Evolutionary conservation across 92 coral and sea anemone genomes (phyloP), one percentile per base, ranked within the genome.

Genomic region (Porites divaricata): DNA sequence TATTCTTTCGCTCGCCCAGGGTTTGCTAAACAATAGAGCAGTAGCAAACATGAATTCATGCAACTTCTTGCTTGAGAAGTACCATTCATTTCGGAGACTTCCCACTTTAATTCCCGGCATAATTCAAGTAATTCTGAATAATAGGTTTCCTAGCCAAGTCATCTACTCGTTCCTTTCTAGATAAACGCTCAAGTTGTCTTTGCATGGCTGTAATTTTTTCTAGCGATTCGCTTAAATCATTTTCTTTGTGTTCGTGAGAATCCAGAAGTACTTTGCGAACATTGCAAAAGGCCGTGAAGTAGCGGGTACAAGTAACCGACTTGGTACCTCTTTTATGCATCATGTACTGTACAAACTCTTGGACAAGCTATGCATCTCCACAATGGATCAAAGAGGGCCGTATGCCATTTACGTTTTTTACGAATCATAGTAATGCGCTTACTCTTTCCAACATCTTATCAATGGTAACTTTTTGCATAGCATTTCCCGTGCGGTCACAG

Each of bases 31-130:
- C 79, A 16, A 12, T 54, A 75, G 0, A 75, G 48, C 7, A 75
- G 25, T 4, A 56, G 51, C 53, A 75, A 13, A 50, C 79, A 58
- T 11, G 57, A 15, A 24, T 75, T 75, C 66, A 58, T 75, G 67
- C 52, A 56, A 58, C n/a, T 58, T 23, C 67, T 57, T 0, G 67
- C 53, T 14, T 28, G 51, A 2, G 1, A 4, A 13, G 52, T 0
- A 6, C 79, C 51, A 0, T 11, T 58, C 19, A 24, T 75, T 25
- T 75, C 66, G 22, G n/a, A 1, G 0, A 75, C 56, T 24, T 75
- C 79, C 68, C 79, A 56, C 49, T 75, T 58, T 8, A 58, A 58
- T 58, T 75, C 67, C 1, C 54, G 14, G 16, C 79, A 75, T 15
- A 58, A 16, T 25, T 75, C 53, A 0, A 58, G 67, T 17, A 75